Evolutionary conservation across 2,797 vertebrate species (phyloP).

Genomic region (Phrynocephalus vlangalii): DNA sequence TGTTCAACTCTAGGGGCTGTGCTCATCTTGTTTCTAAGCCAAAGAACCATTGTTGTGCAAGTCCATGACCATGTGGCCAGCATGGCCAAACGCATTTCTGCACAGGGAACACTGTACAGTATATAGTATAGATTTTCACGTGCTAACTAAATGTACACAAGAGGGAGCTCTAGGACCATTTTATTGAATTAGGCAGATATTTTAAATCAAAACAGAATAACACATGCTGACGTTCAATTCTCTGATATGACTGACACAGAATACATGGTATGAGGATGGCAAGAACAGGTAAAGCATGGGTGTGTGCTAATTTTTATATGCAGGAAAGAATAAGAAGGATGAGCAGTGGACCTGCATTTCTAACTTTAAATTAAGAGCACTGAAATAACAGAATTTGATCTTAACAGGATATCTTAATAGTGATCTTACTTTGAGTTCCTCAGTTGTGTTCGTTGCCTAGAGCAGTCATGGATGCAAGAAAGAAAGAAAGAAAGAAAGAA

Average conservation of each 20-base stretch:
- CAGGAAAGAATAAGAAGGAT: not conserved
- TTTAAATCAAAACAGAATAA: not conserved
- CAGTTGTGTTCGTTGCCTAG: not conserved
- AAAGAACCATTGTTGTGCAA: too few relatives aligned
- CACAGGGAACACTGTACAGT: too few relatives aligned
- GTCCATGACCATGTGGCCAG: too few relatives aligned
- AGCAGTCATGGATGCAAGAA: not conserved
- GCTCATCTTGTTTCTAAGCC: too few relatives aligned
- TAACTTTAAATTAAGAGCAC: not conserved
- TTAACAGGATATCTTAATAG: not conserved
- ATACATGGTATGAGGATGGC: not conserved
- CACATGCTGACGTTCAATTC: not conserved
- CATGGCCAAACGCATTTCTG: too few relatives aligned
- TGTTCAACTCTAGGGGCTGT: too few relatives aligned
- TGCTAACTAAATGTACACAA: conserved; percentile 70
- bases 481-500: too few relatives aligned
- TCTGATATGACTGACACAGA: not conserved
- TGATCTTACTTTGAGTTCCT: not conserved
- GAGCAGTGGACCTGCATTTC: not conserved
- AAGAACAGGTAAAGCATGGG: not conserved
- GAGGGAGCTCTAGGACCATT: conserved; percentile 75
- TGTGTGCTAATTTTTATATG: too few relatives aligned
- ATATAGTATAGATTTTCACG: conserved; percentile 28
- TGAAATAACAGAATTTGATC: not conserved
- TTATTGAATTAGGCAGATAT: not conserved